phyloP scores from a whole-genome alignment of 2,888 invertebrate genomes.

The Portevinia maculata region DNA sequence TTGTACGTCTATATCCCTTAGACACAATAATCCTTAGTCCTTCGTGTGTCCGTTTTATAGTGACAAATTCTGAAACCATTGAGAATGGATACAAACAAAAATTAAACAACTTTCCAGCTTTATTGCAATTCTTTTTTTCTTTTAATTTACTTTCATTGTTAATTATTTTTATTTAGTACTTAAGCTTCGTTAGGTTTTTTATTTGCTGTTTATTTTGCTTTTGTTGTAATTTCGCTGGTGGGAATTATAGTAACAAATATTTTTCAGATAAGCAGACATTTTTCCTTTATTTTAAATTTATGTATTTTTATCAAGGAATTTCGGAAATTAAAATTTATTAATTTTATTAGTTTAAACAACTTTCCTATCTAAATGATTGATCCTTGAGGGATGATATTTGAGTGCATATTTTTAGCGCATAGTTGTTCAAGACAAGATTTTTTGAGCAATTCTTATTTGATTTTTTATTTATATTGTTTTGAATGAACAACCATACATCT shows the following conservation, averaged over 20 bases:
- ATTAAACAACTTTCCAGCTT: constrained; percentile 3
- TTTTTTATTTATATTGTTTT: too few species aligned
- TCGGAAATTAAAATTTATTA: too few species aligned
- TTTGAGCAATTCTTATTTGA: too few species aligned
- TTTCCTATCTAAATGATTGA: too few species aligned
- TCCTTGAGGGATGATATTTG: too few species aligned
- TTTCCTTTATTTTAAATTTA: too few species aligned
- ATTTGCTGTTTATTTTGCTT: constrained; percentile 19
- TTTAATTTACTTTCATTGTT: constrained; percentile 21
- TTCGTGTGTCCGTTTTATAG: constrained; percentile 23
- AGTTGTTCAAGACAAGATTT: too few species aligned
- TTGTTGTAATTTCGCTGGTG: constrained; percentile 1
- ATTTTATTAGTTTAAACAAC: too few species aligned
- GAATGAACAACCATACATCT: too few species aligned
- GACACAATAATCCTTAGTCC: constrained; percentile 39
- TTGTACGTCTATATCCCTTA: not conserved
- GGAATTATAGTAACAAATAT: not conserved
- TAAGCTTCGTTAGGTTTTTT: constrained; percentile 53
- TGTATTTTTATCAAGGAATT: too few species aligned
- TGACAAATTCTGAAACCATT: constrained; percentile 26
- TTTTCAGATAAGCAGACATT: not conserved
- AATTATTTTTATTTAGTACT: constrained; percentile 55
- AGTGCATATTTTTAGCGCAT: too few species aligned
- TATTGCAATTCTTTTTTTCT: constrained; percentile 1
- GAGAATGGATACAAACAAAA: not conserved